phyloP scores from a whole-genome alignment of 2,797 vertebrate genomes.

The Nyctalus aviator region DNA sequence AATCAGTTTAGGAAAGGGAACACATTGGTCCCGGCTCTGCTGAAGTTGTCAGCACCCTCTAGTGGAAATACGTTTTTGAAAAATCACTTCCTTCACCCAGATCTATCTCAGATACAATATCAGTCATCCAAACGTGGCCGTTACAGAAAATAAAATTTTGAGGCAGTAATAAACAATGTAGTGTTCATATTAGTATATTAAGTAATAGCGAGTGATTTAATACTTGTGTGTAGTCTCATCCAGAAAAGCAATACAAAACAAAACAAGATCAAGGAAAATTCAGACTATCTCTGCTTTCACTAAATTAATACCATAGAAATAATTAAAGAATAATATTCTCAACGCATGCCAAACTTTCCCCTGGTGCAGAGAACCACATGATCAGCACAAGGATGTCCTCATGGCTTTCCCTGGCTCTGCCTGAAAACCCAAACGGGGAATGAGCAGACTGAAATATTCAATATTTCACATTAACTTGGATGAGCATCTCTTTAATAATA shows the following conservation, averaged over 20 bases:
- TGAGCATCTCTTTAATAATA: neutral
- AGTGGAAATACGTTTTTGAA: slow-evolving; percentile 32
- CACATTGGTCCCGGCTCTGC: neutral
- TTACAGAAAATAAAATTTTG: neutral
- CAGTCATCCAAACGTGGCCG: neutral
- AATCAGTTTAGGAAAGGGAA: neutral
- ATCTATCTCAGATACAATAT: neutral
- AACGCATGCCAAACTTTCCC: neutral
- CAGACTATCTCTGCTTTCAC: neutral
- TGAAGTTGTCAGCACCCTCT: slow-evolving; percentile 41
- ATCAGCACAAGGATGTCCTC: neutral
- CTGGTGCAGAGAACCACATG: neutral
- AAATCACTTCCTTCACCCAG: neutral
- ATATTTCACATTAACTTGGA: neutral
- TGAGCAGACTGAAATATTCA: neutral
- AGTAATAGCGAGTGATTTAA: neutral
- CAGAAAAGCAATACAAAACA: neutral
- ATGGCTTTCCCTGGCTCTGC: neutral
- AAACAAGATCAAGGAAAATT: neutral
- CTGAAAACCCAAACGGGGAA: neutral
- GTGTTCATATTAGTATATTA: neutral
- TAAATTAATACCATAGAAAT: neutral
- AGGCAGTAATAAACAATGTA: neutral
- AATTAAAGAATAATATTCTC: neutral
- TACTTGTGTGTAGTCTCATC: neutral